phyloP scores from a whole-genome alignment of 2,797 vertebrate genomes.

The Gymnoscopelus microlampas region DNA sequence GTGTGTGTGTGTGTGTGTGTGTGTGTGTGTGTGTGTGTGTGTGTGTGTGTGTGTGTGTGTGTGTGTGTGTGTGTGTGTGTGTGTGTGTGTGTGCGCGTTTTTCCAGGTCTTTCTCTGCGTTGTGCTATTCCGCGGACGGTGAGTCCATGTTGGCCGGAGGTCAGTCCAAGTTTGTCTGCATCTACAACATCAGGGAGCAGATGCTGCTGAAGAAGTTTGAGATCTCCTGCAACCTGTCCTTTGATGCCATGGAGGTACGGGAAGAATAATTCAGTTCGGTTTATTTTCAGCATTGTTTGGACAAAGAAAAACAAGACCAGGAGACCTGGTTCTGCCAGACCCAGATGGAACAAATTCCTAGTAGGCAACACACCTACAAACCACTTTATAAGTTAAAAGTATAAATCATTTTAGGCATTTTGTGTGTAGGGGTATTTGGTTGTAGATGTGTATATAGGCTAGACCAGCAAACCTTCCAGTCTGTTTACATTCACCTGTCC shows the following conservation, averaged over 20 bases:
- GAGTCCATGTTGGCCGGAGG: constrained; percentile 91
- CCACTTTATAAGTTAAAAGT: too few species aligned
- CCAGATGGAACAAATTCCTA: too few species aligned
- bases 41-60: too few species aligned
- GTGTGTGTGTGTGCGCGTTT: neutral
- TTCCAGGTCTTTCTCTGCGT: constrained; percentile 88
- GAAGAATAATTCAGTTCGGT: neutral
- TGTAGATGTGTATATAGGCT: too few species aligned
- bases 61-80: too few species aligned
- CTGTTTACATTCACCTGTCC: too few species aligned
- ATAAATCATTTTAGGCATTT: too few species aligned
- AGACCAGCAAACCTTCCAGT: too few species aligned
- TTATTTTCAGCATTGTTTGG: neutral
- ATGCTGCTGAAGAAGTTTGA: constrained; percentile 97
- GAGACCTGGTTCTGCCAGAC: too few species aligned
- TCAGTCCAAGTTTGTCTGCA: constrained; percentile 94
- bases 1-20: neutral
- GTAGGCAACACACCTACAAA: too few species aligned
- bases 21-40: too few species aligned
- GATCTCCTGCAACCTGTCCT: constrained; percentile 95
- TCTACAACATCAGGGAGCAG: constrained; percentile 92
- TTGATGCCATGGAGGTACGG: constrained; percentile 95
- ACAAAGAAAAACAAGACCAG: neutral
- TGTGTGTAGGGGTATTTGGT: too few species aligned
- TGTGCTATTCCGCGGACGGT: constrained; percentile 97